phyloP scores from a whole-genome alignment of 1,140 invertebrate genomes.

The Drosophila nigromelanica region DNA sequence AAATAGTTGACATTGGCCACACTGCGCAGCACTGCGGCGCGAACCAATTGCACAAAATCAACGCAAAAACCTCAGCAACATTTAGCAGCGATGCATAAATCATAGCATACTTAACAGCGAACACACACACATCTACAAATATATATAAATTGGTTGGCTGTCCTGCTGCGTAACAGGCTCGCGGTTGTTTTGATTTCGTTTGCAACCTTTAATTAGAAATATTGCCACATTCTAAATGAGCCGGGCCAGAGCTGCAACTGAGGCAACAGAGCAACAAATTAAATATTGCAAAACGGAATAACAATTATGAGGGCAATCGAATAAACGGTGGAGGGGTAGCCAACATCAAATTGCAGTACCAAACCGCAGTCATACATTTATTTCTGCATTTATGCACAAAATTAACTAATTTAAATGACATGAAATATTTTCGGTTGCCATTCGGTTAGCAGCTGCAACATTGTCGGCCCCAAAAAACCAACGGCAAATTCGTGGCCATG shows the following conservation, averaged over 20 bases:
- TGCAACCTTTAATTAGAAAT: conserved; percentile 80
- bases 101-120: conserved; percentile 74
- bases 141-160: conserved; percentile 35
- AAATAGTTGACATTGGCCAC: conserved; percentile 60
- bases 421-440: conserved; percentile 63
- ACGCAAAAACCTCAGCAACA: conserved; percentile 71
- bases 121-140: conserved; percentile 21
- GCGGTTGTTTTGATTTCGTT: conserved; percentile 81
- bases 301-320: conserved; percentile 54
- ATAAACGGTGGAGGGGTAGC: conserved; percentile 11
- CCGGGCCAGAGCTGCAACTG: conserved; percentile 14
- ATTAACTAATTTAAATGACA: conserved; percentile 79
- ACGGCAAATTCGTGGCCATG: conserved; percentile 29
- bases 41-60: conserved; percentile 63
- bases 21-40: conserved; percentile 19
- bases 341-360: conserved; percentile 13
- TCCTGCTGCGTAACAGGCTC: conserved; percentile 53
- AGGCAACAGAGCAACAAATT: conserved; percentile 54
- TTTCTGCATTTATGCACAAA: conserved; percentile 72
- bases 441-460: conserved; percentile 35
- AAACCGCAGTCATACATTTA: conserved; percentile 64
- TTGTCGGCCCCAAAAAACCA: conserved; percentile 32
- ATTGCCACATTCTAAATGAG: conserved; percentile 78
- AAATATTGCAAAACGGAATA: conserved; percentile 78
- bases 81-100: conserved; percentile 79